These are phyloP conservation scores for Peromyscus attwateri DNA, from an alignment of 2,797 vertebrate species.

Conservation along the genomic window DNA sequence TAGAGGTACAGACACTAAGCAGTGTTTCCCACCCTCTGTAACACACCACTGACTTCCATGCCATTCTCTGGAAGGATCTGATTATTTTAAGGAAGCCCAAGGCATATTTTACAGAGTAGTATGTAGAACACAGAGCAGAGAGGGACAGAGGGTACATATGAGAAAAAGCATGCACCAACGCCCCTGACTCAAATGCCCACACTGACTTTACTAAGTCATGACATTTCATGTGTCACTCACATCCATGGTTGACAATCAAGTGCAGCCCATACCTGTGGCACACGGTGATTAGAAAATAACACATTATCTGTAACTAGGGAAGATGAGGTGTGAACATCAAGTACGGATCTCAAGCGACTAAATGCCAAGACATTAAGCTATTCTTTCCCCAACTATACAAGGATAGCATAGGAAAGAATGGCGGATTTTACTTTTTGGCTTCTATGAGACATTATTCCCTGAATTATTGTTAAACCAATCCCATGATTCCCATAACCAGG, in stretches of 20 bases:
- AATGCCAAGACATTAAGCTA: not conserved
- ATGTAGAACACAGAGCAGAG: not conserved
- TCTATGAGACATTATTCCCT: conserved; percentile 18
- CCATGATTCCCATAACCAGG: not conserved
- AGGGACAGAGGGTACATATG: not conserved
- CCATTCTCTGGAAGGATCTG: not conserved
- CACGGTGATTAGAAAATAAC: not conserved
- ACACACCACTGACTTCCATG: not conserved
- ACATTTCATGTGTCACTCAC: not conserved
- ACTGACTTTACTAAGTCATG: not conserved
- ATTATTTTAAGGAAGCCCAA: not conserved
- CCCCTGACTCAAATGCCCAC: not conserved
- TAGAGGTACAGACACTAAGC: not conserved
- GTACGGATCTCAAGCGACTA: not conserved
- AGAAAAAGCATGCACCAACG: not conserved
- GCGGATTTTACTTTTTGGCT: not conserved
- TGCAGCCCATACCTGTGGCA: not conserved
- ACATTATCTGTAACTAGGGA: not conserved
- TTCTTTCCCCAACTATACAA: conserved; percentile 1
- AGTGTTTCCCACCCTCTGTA: not conserved
- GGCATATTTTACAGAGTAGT: not conserved
- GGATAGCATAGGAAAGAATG: not conserved
- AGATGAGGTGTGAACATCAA: not conserved
- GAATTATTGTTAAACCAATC: conserved; percentile 57
- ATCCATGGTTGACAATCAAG: not conserved